Evolutionary conservation across 1,140 invertebrate genomes (phyloP).

Genomic region (Hyphantria cunea): DNA sequence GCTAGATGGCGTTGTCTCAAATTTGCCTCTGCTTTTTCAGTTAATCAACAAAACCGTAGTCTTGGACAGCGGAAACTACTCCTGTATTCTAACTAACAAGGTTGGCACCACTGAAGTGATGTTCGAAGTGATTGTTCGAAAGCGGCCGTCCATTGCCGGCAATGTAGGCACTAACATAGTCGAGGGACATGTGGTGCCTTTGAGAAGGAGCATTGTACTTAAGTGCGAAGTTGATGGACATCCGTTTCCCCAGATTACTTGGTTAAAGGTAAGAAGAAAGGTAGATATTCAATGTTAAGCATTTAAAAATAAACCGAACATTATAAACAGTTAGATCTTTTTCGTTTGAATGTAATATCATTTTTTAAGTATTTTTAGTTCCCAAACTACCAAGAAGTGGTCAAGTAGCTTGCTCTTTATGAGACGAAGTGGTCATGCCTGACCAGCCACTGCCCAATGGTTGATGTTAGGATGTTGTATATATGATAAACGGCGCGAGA

Average conservation of each 20-base stretch:
- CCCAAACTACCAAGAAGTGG: no score
- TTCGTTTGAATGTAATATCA: no score
- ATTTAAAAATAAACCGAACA: background rate
- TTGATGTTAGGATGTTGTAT: no score
- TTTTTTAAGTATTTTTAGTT: no score
- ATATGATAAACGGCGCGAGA: no score
- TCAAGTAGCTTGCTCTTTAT: no score
- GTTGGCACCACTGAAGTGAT: slow-evolving; percentile 65
- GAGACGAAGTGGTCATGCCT: no score
- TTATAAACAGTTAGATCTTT: no score
- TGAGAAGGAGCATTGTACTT: slow-evolving; percentile 66
- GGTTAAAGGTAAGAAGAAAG: slow-evolving; percentile 68
- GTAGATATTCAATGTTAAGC: background rate
- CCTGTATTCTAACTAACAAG: slow-evolving; percentile 72
- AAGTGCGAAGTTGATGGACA: slow-evolving; percentile 68
- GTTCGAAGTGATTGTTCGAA: slow-evolving; percentile 60
- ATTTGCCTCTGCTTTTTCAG: slow-evolving; percentile 39
- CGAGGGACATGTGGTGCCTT: slow-evolving; percentile 53
- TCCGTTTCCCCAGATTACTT: slow-evolving; percentile 68
- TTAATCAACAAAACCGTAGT: slow-evolving; percentile 61
- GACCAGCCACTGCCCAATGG: no score
- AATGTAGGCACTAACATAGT: slow-evolving; percentile 43
- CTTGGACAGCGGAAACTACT: slow-evolving; percentile 70
- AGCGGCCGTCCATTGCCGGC: slow-evolving; percentile 55
- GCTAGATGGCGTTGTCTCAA: no score